Percentiles rank a stretch among this genome's conserved stretches.
Evolutionary conservation across 2,888 invertebrate genomes (phyloP).

Genomic region (Cheilosia vernalis): DNA sequence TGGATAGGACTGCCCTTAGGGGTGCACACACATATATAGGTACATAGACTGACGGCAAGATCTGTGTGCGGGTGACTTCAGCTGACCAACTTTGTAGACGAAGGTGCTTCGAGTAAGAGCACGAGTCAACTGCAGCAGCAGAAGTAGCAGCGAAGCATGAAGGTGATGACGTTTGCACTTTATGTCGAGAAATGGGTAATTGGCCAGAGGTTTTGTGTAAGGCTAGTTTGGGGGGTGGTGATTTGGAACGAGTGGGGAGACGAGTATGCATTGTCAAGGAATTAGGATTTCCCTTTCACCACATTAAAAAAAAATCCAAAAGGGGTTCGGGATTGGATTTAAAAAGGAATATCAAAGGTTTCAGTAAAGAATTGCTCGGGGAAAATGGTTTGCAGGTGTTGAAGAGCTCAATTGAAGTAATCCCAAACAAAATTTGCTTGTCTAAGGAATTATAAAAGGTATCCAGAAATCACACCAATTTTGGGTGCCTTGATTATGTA

Average conservation of each 20-base stretch:
- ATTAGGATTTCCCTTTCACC: constrained; percentile 59
- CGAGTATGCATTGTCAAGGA: constrained; percentile 41
- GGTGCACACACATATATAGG: constrained; percentile 7
- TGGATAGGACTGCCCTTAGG: constrained; percentile 63
- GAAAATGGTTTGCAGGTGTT: not conserved
- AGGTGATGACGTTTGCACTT: constrained; percentile 71
- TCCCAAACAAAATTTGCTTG: not conserved
- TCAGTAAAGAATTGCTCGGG: not conserved
- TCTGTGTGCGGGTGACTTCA: constrained; percentile 34
- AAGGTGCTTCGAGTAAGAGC: constrained; percentile 22
- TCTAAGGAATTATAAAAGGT: not conserved
- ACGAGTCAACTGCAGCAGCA: constrained; percentile 30
- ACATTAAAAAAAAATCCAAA: too few species aligned
- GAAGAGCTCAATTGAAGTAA: not conserved
- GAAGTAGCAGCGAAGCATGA: constrained; percentile 27
- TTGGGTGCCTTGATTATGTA: not conserved
- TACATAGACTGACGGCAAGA: constrained; percentile 19
- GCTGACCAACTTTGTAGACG: constrained; percentile 60
- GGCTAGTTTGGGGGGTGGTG: constrained; percentile 30
- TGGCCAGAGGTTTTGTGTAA: constrained; percentile 68
- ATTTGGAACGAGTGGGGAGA: constrained; percentile 35
- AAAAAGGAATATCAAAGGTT: constrained; percentile 9
- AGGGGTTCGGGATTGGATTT: too few species aligned
- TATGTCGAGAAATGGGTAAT: constrained; percentile 69
- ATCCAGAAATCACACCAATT: not conserved